phyloP scores from a whole-genome alignment of 2,113 vertebrate species.

The Lonchura striata region DNA sequence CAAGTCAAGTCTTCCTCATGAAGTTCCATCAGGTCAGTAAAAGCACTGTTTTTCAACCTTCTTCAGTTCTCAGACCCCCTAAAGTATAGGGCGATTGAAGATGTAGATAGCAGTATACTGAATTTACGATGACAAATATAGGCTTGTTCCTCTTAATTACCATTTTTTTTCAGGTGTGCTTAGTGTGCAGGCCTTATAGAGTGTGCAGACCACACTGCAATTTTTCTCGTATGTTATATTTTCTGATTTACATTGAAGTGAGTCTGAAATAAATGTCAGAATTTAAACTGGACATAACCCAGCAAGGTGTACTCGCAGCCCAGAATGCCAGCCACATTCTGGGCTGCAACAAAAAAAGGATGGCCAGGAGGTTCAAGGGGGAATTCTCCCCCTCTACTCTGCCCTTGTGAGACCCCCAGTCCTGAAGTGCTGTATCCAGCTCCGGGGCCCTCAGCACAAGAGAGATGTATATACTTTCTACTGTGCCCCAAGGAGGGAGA shows the following conservation, averaged over 20 bases:
- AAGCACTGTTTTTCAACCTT: neutral
- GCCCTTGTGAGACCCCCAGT: neutral
- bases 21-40: neutral
- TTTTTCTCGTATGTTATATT: neutral
- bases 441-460: neutral
- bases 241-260: neutral
- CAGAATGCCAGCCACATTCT: neutral
- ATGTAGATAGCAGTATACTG: neutral
- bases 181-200: neutral
- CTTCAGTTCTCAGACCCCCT: neutral
- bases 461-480: neutral
- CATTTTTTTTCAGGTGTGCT: neutral
- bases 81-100: neutral
- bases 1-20: neutral
- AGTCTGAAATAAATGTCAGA: neutral
- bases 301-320: accelerated
- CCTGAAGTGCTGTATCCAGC: neutral
- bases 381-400: accelerated
- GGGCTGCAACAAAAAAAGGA: neutral
- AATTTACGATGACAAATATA: neutral
- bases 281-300: neutral
- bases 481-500: neutral
- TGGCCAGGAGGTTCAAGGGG: neutral
- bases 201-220: neutral
- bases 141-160: neutral